These are phyloP conservation scores for Lucifuga dentata DNA, from an alignment of 2,113 vertebrate species.

Conservation along the genomic window DNA sequence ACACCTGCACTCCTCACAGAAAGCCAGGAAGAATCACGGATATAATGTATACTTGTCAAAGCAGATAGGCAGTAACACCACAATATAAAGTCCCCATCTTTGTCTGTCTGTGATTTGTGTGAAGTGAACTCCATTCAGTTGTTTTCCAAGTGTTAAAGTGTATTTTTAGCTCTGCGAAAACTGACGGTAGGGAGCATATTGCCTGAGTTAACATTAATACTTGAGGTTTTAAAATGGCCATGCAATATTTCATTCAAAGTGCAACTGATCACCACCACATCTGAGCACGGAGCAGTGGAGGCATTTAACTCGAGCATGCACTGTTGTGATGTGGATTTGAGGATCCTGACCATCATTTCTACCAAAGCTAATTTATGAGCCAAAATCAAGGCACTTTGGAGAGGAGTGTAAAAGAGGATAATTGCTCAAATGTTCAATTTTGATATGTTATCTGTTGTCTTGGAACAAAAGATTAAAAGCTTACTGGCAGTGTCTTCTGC, in stretches of 20 bases:
- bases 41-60: neutral
- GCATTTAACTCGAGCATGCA: neutral
- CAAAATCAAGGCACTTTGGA: neutral
- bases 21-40: slow-evolving; percentile 17
- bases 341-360: neutral
- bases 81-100: neutral
- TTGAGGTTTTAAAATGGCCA: neutral
- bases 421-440: no score
- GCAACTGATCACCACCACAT: neutral
- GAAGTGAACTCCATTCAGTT: neutral
- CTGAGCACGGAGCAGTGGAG: neutral
- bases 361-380: neutral
- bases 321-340: neutral
- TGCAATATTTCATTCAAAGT: neutral
- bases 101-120: neutral
- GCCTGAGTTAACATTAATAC: neutral
- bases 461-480: neutral
- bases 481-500: no score
- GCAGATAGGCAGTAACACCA: neutral
- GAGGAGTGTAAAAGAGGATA: no score
- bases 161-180: neutral
- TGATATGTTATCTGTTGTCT: slow-evolving; percentile 1
- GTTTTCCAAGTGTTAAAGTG: neutral
- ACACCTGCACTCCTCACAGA: slow-evolving; percentile 69
- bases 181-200: neutral